Evolutionary conservation across 2,797 vertebrate genomes (phyloP).

Genomic region (Eremophila alpestris): DNA sequence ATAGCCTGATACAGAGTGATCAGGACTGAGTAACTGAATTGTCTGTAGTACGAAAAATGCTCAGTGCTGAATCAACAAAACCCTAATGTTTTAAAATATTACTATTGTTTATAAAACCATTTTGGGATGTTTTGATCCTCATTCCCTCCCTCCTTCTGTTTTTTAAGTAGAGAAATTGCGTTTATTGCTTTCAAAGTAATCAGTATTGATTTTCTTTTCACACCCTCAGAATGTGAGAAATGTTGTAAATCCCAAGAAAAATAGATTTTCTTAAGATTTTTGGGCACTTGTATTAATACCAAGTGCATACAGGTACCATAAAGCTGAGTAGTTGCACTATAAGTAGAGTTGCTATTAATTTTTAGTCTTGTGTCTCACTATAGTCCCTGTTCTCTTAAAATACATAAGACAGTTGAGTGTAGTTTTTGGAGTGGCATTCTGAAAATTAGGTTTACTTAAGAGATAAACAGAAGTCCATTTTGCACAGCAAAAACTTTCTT

Average conservation of each 20-base stretch:
- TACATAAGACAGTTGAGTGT: neutral
- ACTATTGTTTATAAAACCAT: neutral
- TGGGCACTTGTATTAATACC: neutral
- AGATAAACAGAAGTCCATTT: slow-evolving; percentile 30
- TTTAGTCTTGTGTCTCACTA: neutral
- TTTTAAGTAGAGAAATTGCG: neutral
- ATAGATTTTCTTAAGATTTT: neutral
- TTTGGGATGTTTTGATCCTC: neutral
- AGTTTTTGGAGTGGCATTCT: slow-evolving; percentile 9
- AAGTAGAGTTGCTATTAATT: neutral
- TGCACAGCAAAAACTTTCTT: slow-evolving; percentile 26
- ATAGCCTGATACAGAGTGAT: neutral
- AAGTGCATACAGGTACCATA: neutral
- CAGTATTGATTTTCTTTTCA: neutral
- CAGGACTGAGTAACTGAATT: neutral
- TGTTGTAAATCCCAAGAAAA: neutral
- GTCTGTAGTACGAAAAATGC: neutral
- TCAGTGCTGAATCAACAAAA: neutral
- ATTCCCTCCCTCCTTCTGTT: neutral
- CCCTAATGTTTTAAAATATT: neutral
- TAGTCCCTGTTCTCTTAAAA: neutral
- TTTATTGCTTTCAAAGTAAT: neutral
- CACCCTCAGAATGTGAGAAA: neutral
- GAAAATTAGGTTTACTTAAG: slow-evolving; percentile 35
- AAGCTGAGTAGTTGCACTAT: neutral